Evolutionary conservation across 2,113 vertebrate species (phyloP).

Genomic region (Microtus oregoni): DNA sequence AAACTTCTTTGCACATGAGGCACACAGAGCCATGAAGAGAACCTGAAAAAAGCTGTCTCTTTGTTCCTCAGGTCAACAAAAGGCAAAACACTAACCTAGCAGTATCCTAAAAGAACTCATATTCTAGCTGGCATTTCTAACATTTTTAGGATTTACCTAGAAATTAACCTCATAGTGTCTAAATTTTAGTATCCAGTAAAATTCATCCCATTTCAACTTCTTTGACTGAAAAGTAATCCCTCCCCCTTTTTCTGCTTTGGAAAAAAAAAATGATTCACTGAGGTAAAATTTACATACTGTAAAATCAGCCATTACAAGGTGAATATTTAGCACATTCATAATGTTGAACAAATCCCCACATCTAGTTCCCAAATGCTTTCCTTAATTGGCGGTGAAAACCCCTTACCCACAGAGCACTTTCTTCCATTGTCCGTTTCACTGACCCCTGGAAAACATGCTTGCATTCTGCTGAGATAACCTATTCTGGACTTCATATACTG

Average conservation of each 20-base stretch:
- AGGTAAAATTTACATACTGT: not conserved
- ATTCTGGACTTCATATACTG: not conserved
- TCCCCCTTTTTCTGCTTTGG: not conserved
- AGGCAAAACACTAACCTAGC: not conserved
- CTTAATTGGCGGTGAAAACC: not conserved
- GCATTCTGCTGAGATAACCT: not conserved
- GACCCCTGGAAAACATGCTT: not conserved
- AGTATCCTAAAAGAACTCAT: not conserved
- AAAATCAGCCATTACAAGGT: not conserved
- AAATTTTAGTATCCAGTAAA: not conserved
- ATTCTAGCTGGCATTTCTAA: not conserved
- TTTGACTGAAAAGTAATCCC: not conserved
- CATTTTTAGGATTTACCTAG: not conserved
- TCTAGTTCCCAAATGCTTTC: not conserved
- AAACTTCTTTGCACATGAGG: not conserved
- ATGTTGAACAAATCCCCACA: not conserved
- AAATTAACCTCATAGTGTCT: not conserved
- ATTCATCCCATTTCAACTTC: not conserved
- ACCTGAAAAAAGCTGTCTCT: constrained; percentile 30
- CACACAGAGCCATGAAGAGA: not conserved
- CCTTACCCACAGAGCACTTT: not conserved
- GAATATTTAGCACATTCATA: not conserved
- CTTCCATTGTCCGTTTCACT: no score
- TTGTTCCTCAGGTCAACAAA: fast-evolving
- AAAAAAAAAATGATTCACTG: not conserved